phyloP scores from a whole-genome alignment of 1,140 invertebrate genomes.

The Yoshiicerus persimilis region DNA sequence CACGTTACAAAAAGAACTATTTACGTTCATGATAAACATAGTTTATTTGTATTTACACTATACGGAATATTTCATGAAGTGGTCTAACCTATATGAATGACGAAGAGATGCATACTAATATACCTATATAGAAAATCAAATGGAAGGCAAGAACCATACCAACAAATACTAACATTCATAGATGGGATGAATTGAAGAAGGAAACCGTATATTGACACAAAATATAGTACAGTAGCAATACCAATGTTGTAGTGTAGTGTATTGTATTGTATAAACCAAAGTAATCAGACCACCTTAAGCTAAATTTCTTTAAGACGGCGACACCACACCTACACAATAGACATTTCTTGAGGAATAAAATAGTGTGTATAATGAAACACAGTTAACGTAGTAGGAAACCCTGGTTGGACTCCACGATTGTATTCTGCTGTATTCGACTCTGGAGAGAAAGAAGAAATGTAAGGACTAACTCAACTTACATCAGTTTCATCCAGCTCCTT shows the following conservation, averaged over 20 bases:
- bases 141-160: background rate
- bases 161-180: no score
- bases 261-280: no score
- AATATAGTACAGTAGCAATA: background rate
- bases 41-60: background rate
- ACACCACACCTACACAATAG: background rate
- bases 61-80: background rate
- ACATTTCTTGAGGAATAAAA: background rate
- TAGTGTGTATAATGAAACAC: background rate
- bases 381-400: background rate
- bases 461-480: background rate
- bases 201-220: background rate
- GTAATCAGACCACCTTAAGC: background rate
- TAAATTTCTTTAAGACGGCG: background rate
- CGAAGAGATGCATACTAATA: background rate
- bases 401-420: background rate
- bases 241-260: background rate
- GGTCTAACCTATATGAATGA: background rate
- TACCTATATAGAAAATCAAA: background rate
- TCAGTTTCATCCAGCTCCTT: conserved; percentile 7
- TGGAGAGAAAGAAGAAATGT: background rate
- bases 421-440: background rate
- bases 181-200: background rate
- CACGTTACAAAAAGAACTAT: background rate
- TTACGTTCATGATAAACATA: background rate